Base-by-base conservation (phyloP, 2,888 invertebrate genomes). In the Drosophila pseudotakahashii region DNA sequence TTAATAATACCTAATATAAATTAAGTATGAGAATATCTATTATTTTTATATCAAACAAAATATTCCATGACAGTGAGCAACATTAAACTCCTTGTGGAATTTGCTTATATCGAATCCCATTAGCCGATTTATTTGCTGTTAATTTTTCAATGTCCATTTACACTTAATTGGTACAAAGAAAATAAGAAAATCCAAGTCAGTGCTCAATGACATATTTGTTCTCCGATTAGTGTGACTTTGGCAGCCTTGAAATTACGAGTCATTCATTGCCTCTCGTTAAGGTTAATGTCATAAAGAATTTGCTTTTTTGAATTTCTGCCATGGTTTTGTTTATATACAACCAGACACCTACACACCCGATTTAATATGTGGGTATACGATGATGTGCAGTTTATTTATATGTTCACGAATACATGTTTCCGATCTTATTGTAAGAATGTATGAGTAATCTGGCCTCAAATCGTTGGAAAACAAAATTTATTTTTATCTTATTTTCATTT, bases 281-380 rank as follows among this genome's bases (percentile, higher is more conserved):
- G 83, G 84, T 86, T 76, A 84, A 81, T 84, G 84, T 75, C 79
- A 76, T 72, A 64, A 79, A 73, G 58, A 70, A 70, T 68, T 68
- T 67, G 30, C 32, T 69, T 45, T 39, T 69, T 68, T 57, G 34
- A 39, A 63, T 69, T 57, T 70, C 66, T 54, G 54, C 59, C 60
- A 62, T 76, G 51, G 60, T 55, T 41, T 76, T 82, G 41, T 70
- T 47, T 66, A 54, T 66, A 39, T 48, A 66, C 39, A 47, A 64
- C 36, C 39, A 64, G 39, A 66, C 66, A 66, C 66, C 66, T 66
- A 66, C 66, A 64, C 64, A 66, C n/a, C 54, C 66, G 54, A 66
- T 66, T 64, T 39, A 54, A 66, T 47, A 47, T 47, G 63, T 36
- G 64, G 66, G 39, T 45, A 48, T 64, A 34, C 37, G 62, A 50